A percentile compares a stretch with the other conserved stretches of the same genome.
phyloP scores from a whole-genome alignment of 2,113 vertebrate species.

The Osmerus mordax region DNA sequence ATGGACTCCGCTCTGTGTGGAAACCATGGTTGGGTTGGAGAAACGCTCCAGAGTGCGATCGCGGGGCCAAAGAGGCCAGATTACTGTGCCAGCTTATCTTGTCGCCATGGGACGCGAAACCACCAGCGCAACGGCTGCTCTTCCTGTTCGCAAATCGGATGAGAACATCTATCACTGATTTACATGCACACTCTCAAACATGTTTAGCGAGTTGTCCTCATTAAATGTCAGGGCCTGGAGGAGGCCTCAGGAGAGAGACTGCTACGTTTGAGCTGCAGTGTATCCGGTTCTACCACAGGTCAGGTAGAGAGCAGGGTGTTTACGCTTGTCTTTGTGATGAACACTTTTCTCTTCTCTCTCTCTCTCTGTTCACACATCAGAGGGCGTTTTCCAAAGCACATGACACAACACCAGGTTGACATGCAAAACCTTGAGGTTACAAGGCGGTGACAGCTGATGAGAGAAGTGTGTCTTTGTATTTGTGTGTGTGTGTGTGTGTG shows the following conservation, averaged over 20 bases:
- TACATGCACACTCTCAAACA: no score
- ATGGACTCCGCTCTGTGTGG: neutral
- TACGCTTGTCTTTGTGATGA: neutral
- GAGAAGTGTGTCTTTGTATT: neutral
- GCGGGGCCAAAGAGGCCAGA: conserved; percentile 28
- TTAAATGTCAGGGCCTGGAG: no score
- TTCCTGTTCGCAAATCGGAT: neutral
- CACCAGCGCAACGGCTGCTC: no score
- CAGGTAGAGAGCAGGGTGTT: neutral
- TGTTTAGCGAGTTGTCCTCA: no score
- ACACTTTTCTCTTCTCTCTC: conserved; percentile 11
- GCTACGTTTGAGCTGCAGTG: no score
- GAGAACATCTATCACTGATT: no score
- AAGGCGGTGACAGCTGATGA: neutral
- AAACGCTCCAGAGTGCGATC: conserved; percentile 25
- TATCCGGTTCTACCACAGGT: neutral
- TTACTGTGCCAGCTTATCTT: conserved; percentile 48
- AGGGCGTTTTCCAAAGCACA: neutral
- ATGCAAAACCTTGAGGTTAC: neutral
- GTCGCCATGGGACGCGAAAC: conserved; percentile 11
- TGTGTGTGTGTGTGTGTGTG: neutral
- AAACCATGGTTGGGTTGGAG: conserved; percentile 19
- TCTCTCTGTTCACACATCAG: conserved; percentile 12
- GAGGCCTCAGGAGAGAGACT: no score
- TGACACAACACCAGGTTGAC: neutral